Evolutionary conservation across 2,888 invertebrate species (phyloP).

Genomic region (Zelleria hepariella): DNA sequence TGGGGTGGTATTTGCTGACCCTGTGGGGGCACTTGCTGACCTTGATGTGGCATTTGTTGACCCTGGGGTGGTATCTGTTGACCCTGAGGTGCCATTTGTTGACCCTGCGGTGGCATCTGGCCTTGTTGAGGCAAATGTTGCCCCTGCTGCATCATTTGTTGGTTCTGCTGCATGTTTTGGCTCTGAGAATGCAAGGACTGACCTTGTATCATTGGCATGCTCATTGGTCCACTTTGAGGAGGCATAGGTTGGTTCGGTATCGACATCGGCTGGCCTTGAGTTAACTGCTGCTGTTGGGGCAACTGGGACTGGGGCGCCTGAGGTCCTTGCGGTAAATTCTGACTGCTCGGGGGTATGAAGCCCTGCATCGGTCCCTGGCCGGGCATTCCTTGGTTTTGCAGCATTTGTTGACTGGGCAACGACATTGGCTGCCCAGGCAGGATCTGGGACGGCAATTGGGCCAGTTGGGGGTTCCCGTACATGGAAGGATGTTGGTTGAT

Average conservation of each 20-base stretch:
- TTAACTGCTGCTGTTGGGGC: constrained; percentile 26
- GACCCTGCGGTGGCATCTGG: constrained; percentile 15
- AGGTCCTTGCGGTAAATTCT: constrained; percentile 27
- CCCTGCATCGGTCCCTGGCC: neutral
- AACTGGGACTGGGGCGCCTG: constrained; percentile 24
- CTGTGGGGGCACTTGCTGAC: constrained; percentile 22
- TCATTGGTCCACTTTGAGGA: neutral
- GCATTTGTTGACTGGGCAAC: constrained; percentile 18
- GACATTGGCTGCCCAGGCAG: constrained; percentile 26
- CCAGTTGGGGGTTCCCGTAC: constrained; percentile 11
- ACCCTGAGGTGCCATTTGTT: constrained; percentile 25
- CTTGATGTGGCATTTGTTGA: constrained; percentile 29
- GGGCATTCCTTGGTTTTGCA: neutral
- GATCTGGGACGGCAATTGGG: constrained; percentile 34
- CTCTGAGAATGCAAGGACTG: neutral
- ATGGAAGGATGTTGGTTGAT: constrained; percentile 27
- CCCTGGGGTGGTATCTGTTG: constrained; percentile 31
- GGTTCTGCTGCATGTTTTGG: constrained; percentile 1
- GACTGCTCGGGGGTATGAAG: constrained; percentile 29
- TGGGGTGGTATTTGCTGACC: constrained; percentile 17
- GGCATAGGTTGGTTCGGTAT: neutral
- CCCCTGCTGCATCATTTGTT: neutral
- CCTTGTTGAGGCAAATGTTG: neutral
- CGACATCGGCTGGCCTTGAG: constrained; percentile 11
- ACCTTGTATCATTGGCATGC: neutral